Conservation (phyloP, 1,140 invertebrate species). For the Drosophila takahashii region DNA sequence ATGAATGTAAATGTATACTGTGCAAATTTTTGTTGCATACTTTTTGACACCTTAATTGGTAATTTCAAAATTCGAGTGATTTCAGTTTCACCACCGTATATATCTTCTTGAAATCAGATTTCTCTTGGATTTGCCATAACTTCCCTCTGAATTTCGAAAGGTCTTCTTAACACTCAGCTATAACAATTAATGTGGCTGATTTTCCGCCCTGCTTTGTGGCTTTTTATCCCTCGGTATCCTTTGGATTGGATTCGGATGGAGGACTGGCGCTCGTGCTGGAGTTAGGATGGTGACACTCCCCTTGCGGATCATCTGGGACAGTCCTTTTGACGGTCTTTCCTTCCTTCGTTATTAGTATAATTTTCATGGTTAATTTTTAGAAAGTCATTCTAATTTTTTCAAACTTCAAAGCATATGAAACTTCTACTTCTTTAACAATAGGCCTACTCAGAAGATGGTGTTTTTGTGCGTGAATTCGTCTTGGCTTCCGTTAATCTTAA, state of each 20-base stretch:
- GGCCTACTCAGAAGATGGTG: neutral
- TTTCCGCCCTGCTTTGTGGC: neutral
- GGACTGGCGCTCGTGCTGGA: neutral
- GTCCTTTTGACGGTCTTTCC: conserved; percentile 45
- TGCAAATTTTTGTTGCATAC: too few species aligned
- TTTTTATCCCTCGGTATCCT: too few species aligned
- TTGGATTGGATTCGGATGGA: neutral
- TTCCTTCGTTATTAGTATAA: conserved; percentile 47
- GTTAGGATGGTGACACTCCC: neutral
- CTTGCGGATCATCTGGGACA: neutral
- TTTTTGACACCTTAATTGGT: too few species aligned
- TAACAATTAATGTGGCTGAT: neutral
- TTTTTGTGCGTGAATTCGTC: neutral
- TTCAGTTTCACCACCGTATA: too few species aligned
- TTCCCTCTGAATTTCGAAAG: too few species aligned
- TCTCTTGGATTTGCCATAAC: neutral
- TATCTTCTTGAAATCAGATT: neutral
- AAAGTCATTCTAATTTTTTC: neutral
- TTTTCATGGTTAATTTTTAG: conserved; percentile 28
- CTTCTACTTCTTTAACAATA: conserved; percentile 3
- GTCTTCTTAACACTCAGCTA: too few species aligned
- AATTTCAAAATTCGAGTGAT: too few species aligned
- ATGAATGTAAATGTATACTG: too few species aligned
- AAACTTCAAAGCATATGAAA: neutral
- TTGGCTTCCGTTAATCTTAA: conserved; percentile 8